Evolutionary conservation across 2,113 vertebrate genomes (phyloP).

Genomic region (Saimiri boliviensis): DNA sequence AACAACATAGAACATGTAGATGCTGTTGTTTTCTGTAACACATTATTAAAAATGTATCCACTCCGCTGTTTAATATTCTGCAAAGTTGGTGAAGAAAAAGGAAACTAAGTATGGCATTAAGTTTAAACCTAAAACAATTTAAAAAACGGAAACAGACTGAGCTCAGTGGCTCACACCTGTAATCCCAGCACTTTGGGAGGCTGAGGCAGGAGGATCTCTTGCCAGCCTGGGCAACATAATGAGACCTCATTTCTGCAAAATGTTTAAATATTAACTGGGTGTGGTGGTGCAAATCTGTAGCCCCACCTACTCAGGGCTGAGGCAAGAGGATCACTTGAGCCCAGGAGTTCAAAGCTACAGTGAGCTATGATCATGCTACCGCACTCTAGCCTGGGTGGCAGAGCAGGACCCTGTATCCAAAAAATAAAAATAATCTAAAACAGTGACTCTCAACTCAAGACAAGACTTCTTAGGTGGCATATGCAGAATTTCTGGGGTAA

Average conservation of each 20-base stretch:
- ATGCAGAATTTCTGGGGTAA: constrained; percentile 48
- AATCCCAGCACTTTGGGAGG: neutral
- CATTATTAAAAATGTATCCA: neutral
- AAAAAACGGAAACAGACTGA: neutral
- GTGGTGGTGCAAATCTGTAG: no score
- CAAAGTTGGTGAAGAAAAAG: neutral
- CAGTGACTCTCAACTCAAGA: neutral
- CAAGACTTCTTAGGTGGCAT: constrained; percentile 44
- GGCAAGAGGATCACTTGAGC: neutral
- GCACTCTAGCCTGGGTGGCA: neutral
- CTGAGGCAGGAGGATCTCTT: neutral
- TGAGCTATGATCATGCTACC: neutral
- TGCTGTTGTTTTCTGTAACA: neutral
- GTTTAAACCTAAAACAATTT: constrained; percentile 34
- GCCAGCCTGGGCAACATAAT: no score
- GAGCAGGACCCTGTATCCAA: neutral
- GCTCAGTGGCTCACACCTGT: neutral
- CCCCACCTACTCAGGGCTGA: no score
- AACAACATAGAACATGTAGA: neutral
- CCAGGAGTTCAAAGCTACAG: neutral
- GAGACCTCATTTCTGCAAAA: no score
- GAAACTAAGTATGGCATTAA: constrained; percentile 5
- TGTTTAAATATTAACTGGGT: no score
- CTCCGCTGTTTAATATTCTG: constrained; percentile 7
- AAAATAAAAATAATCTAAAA: neutral